Conservation (phyloP, 1,140 invertebrate species). For the Brachionus sp. region DNA sequence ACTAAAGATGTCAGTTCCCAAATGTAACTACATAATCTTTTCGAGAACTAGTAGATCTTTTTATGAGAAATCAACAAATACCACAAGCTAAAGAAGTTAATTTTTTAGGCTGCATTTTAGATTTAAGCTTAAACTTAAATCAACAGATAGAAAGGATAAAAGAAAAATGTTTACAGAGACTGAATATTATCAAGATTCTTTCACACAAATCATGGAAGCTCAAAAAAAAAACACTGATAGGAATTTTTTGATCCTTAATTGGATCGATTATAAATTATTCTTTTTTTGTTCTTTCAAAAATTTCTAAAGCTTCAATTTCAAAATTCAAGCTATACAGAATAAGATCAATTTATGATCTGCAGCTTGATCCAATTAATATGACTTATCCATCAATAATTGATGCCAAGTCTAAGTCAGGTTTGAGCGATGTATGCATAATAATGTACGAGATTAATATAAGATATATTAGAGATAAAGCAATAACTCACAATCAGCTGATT, state of each 20-base stretch:
- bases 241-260: not conserved
- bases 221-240: not conserved
- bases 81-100: not conserved
- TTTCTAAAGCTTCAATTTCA: not conserved
- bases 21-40: not conserved
- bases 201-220: not conserved
- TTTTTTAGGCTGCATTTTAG: not conserved
- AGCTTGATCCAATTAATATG: not conserved
- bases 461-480: not conserved
- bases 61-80: not conserved
- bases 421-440: not conserved
- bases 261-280: not conserved
- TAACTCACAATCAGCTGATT: not conserved
- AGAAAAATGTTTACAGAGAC: not conserved
- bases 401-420: not conserved
- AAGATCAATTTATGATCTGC: not conserved
- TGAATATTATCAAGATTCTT: not conserved
- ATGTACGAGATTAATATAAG: not conserved
- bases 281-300: not conserved
- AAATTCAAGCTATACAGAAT: not conserved
- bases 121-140: not conserved
- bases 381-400: not conserved
- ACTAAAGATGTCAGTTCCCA: too few relatives aligned
- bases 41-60: not conserved
- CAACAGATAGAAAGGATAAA: not conserved